These are phyloP conservation scores for Holothuria leucospilota DNA, from an alignment of 53 echinoderm and acorn worm genomes.

Conservation along the genomic window DNA sequence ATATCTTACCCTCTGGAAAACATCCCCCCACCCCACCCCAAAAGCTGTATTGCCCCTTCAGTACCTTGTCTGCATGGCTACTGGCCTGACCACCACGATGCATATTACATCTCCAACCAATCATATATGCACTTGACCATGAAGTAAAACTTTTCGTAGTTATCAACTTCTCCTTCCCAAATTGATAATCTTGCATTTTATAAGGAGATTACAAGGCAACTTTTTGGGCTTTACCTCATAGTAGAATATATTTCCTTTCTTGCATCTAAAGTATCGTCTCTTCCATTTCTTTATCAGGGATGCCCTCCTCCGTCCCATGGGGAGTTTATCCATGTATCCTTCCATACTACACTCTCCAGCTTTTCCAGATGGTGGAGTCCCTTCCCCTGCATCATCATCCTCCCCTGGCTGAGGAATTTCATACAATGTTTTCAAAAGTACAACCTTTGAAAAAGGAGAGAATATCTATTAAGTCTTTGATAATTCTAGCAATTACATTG, in stretches of 20 bases:
- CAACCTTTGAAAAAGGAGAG: slow-evolving; percentile 58
- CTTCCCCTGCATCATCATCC: neutral
- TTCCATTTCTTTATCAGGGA: slow-evolving; percentile 99
- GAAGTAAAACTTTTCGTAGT: too few relatives aligned
- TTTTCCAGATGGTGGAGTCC: slow-evolving; percentile 25
- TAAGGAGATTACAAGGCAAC: too few relatives aligned
- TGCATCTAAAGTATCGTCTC: slow-evolving; percentile 96
- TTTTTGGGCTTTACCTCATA: slow-evolving; percentile 73
- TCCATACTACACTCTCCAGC: slow-evolving; percentile 96
- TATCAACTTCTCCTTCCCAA: too few relatives aligned
- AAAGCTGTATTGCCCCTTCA: too few relatives aligned
- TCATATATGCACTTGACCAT: too few relatives aligned
- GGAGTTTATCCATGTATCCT: slow-evolving; percentile 99
- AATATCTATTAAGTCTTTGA: neutral
- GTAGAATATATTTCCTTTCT: slow-evolving; percentile 95
- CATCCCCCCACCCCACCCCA: too few relatives aligned
- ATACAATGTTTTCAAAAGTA: slow-evolving; percentile 80
- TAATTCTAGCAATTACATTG: too few relatives aligned
- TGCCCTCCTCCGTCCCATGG: slow-evolving; percentile 88
- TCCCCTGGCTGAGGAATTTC: slow-evolving; percentile 40
- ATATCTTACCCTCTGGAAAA: too few relatives aligned
- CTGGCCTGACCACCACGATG: too few relatives aligned
- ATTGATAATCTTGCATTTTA: too few relatives aligned
- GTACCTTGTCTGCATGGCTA: too few relatives aligned
- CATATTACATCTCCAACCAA: too few relatives aligned